Base-by-base conservation (phyloP, 1,140 invertebrate genomes). In the Bombus cullumanus region DNA sequence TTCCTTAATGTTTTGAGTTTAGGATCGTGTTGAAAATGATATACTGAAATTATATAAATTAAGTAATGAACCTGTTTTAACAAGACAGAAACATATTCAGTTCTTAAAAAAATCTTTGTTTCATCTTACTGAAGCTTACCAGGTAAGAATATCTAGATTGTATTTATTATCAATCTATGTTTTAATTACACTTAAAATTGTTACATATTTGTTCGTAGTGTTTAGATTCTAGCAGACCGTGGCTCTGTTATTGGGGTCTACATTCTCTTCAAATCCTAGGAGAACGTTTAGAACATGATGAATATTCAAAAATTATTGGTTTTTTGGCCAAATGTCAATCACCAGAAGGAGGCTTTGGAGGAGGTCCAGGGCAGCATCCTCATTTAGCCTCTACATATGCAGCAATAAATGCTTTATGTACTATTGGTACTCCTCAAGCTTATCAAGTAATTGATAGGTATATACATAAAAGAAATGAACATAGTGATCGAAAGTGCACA, bases 351-450 rank as follows among this genome's bases (percentile, higher is more conserved):
- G 99, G 99, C 10, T 99, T 99, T 96, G 98, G 97, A 73, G 99
- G 99, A 89, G 99, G 99, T 31, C 99, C 99, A 0, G 97, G 97
- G 6, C 99, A 99, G 94, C 95, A 97, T 92, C 95, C 99, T 43
- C 99, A 99, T 96, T 96, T 99, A 76, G 99, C 99, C 2, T 97
- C 99, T 53, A 99, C 99, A 10, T 99, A 99, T 96, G 99, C 99
- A 73, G 99, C 99, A 86, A 97, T 99, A 1, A 99, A 98, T 96
- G 97, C 98, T 15, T 95, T 99, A 8, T 98, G 97, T 92, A 98
- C 98, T 37, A 97, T 99, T 90, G 98, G 98, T 66, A 98, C 97
- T 28, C 96, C 97, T 93, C 97, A 98, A 95, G 98, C 99, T 22
- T 98, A 98, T 92, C 95, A 97, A 92, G 96, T 97, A 31, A 98